Evolutionary conservation across 2,797 vertebrate genomes (phyloP), one percentile per base, ranked within the genome.

Genomic region (Tauraco hartlaubi): DNA sequence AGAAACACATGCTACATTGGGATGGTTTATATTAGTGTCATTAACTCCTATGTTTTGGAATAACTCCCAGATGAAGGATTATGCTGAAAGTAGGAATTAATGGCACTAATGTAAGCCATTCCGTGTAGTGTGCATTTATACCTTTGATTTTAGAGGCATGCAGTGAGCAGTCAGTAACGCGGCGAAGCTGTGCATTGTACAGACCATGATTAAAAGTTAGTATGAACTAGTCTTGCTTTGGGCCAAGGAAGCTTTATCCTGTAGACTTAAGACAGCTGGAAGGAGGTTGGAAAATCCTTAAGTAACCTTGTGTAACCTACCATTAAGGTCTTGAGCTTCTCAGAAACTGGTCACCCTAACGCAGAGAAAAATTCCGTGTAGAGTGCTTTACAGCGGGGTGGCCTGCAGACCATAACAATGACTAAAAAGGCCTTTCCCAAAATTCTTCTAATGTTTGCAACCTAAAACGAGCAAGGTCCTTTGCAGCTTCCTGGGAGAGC

Each of bases 11-110:
- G 92, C 91, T 97, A 69, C 85, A 43, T 90, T 92, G 95, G 97
- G 97, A 97, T 98, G 96, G 96, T 94, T 98, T 98, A 95, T 97
- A 95, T 98, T 97, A 97, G 97, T 98, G 97, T 97, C 96, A 96
- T 97, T 98, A 98, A 96, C 95, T 96, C 90, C 94, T 97, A 17
- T 97, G 96, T 98, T 98, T 98, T 98, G 97, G 94, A 98, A 97
- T 97, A 97, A 97, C 96, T 98, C 96, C 97, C 96, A 98, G 95
- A 96, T 98, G 97, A 97, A 98, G 98, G 95, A 97, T 98, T 98
- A 97, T 97, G 87, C 96, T 97, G 95, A 97, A 96, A 97, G 87
- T 90, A 97, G 94, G 92, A 97, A 98, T 97, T 97, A 98, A 98
- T 97, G 96, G 97, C 94, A 96, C 96, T 98, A 98, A 98, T 97